A percentile compares a stretch with the other conserved stretches of the same genome.
phyloP scores from a whole-genome alignment of 1,140 invertebrate genomes.

The Oncopodura yosiiana region DNA sequence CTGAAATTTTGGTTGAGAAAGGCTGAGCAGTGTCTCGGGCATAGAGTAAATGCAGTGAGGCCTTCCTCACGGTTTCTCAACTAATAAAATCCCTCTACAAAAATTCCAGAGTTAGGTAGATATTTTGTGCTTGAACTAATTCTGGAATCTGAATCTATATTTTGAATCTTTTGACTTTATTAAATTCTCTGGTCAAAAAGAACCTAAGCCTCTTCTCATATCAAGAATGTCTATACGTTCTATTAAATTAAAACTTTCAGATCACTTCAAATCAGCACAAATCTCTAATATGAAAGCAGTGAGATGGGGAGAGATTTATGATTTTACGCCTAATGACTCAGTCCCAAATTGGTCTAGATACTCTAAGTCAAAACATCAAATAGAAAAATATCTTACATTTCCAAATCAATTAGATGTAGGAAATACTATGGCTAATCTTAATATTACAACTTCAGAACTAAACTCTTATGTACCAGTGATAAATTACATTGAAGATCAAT shows the following conservation, averaged over 20 bases:
- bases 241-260: slow-evolving; percentile 13
- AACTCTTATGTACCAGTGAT: slow-evolving; percentile 15
- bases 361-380: slow-evolving; percentile 9
- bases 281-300: slow-evolving; percentile 28
- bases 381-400: slow-evolving; percentile 9
- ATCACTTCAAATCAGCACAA: slow-evolving; percentile 28
- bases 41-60: no score
- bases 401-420: background rate
- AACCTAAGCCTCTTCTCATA: no score
- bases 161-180: no score
- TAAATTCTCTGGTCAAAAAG: no score
- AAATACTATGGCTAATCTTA: background rate
- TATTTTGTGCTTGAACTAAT: no score
- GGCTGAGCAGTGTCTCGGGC: no score
- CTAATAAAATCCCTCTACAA: no score
- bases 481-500: slow-evolving; percentile 2
- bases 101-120: no score
- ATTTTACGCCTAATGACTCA: slow-evolving; percentile 31
- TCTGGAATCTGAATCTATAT: no score
- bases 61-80: no score
- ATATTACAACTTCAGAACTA: background rate
- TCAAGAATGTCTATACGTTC: no score
- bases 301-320: slow-evolving; percentile 26
- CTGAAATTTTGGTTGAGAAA: no score
- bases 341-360: slow-evolving; percentile 19